Percentiles rank a stretch among this genome's conserved stretches.
phyloP scores from a whole-genome alignment of 2,888 invertebrate species.

The Calameuta idolon region DNA sequence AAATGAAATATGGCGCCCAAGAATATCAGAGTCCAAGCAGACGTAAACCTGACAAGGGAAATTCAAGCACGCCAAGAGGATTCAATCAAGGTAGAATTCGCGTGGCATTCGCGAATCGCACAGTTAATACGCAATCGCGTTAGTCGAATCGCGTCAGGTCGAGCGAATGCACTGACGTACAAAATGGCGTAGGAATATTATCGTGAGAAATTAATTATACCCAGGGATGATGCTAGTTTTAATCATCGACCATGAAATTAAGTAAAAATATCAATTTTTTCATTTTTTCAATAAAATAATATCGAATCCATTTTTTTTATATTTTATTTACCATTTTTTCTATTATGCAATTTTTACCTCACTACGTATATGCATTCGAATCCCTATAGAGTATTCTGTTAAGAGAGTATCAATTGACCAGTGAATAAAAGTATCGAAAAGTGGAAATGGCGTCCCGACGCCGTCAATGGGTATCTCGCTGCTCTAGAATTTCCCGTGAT shows the following conservation, averaged over 20 bases:
- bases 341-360: background rate
- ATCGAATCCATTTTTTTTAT: background rate
- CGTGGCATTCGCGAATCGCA: constrained; percentile 35
- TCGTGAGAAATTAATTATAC: constrained; percentile 53
- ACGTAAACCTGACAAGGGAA: background rate
- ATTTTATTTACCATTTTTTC: background rate
- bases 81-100: constrained; percentile 5
- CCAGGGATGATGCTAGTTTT: constrained; percentile 14
- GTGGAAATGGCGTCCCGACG: background rate
- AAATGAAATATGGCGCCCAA: background rate
- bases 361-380: background rate
- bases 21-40: background rate
- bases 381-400: background rate
- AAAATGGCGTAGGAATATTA: constrained; percentile 34
- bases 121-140: constrained; percentile 59
- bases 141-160: constrained; percentile 54
- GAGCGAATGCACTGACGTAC: constrained; percentile 35
- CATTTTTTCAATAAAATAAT: background rate
- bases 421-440: background rate
- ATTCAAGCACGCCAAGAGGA: background rate
- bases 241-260: background rate
- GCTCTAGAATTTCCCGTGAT: background rate
- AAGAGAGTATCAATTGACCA: background rate
- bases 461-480: background rate
- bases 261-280: background rate